Evolutionary conservation across 2,113 vertebrate species (phyloP), one percentile per base, ranked within the genome.

Genomic region (Myxocyprinus asiaticus): DNA sequence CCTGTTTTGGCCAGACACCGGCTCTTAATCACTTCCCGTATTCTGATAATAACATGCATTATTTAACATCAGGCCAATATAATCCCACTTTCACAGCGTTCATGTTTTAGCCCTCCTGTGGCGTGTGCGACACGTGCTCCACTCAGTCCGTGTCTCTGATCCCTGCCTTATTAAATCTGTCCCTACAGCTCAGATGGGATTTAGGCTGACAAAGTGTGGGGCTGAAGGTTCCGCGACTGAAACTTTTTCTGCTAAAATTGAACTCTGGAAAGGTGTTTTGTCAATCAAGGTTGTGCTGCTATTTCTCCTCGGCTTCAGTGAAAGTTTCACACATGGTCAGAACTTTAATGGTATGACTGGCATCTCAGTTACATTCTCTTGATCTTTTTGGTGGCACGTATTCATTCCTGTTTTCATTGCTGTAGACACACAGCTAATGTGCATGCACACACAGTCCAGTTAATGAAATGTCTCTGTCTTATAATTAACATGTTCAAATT

Each of bases 41-140:
- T 77, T 80, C 81, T 72, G 82, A 73, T 82, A 84, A 86, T 72
- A 68, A 78, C 77, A 84, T 86, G 85, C 79, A 86, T 86, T 86
- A 86, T 86, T 86, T 78, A 86, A 79, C 80, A 81, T 84, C 68
- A 74, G 78, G 73, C 81, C 62, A 66, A 71, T 61, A 80, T 81
- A 75, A 84, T 64, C 69, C 70, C 43, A 33, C 22, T 33, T 33
- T 33, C 22, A 33, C 22, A 33, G 22, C 22, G 70, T 53, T 71
- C 47, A 64, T n/a, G 77, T 72, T 77, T 76, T 55, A 71, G 51
- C 47, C 43, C 44, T 77, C 77, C 77, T 43, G 8, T 74, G 76
- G 61, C 22, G 22, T 33, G 22, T 33, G 22, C 22, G 1, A 33
- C 3, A 33, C 61, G 47, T 50, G 77, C 44, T 14, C 7, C 11